Percentiles rank a stretch among this genome's conserved stretches.
Evolutionary conservation across 2,113 vertebrate species (phyloP).

Genomic region (Mesoclemmys tuberculata): DNA sequence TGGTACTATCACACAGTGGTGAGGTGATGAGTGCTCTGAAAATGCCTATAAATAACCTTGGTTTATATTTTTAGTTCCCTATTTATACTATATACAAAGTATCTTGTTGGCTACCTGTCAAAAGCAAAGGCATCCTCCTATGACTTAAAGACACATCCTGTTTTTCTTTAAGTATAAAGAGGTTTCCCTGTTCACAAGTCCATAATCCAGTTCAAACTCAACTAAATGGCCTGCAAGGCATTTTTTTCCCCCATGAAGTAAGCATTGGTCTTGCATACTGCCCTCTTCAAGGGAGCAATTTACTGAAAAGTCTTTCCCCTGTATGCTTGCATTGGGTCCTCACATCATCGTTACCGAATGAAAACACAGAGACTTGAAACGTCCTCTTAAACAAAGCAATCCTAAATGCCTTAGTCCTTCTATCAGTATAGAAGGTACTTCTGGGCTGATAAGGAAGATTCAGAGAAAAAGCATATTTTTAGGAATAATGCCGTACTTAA

Average conservation of each 20-base stretch:
- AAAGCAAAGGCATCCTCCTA: not conserved
- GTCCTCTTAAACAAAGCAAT: not conserved
- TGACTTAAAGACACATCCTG: not conserved
- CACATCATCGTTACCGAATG: not conserved
- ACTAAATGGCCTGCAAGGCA: not conserved
- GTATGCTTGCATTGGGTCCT: not conserved
- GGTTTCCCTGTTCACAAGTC: no score
- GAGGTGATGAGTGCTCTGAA: not conserved
- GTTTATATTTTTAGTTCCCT: not conserved
- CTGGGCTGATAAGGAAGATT: not conserved
- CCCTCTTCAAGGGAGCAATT: not conserved
- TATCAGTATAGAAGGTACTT: not conserved
- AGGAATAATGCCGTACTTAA: no score
- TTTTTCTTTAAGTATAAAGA: not conserved
- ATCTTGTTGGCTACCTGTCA: not conserved
- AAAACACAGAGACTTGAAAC: not conserved
- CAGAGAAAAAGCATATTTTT: no score
- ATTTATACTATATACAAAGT: not conserved
- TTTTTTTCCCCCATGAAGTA: not conserved
- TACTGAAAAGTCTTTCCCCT: not conserved
- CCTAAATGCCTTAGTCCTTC: not conserved
- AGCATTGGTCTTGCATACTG: not conserved
- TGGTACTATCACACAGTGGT: not conserved
- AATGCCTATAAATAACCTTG: not conserved
- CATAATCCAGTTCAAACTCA: not conserved